Base-by-base conservation (phyloP, 2,113 vertebrate species). In the Canis aureus region DNA sequence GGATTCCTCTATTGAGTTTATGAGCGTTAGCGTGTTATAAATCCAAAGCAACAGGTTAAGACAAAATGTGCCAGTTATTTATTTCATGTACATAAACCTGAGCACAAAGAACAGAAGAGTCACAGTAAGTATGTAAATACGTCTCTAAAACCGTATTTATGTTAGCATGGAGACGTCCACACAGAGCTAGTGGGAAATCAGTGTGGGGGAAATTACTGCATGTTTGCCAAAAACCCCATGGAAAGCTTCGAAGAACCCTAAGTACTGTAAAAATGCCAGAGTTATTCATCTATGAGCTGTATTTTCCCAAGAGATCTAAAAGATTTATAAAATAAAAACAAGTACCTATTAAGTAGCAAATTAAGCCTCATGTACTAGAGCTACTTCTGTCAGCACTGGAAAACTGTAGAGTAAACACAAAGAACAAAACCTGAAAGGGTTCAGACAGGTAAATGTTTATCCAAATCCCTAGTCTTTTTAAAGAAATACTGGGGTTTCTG, bases 291-390 rank as follows among this genome's bases (percentile, higher is more conserved):
- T 67, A 73, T 86, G 55, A 71, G 35, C 17, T 82, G 2, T 64
- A 43, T 53, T 91, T 96, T 78, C 35, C 89, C 71, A 89, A 89
- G 43, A 85, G 67, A 80, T 78, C 13, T 80, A 89, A 86, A 95
- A 25, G 11, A 81, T 80, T 81, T 85, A 91, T 89, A 27, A 78
- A 94, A 84, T 95, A 84, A 84, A 97, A 88, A 90, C n/a, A 89
- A 92, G 12, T 83, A 27, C 32, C 25, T 93, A 83, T 38, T 96
- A 94, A 78, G 43, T 43, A 83, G 79, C 59, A 92, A 98, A 93
- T 86, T 90, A 81, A 43, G 55, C 32, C 73, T 62, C 82, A 51
- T 35, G 8, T 81, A n/a, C 25, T 64, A 43, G 8, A 89, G 11
- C 66, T 95, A 71, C 55, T 78, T 89, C 49, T 82, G 60, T 88